Base-by-base conservation (phyloP, 2,113 vertebrate species). In the Ageneiosus marmoratus region DNA sequence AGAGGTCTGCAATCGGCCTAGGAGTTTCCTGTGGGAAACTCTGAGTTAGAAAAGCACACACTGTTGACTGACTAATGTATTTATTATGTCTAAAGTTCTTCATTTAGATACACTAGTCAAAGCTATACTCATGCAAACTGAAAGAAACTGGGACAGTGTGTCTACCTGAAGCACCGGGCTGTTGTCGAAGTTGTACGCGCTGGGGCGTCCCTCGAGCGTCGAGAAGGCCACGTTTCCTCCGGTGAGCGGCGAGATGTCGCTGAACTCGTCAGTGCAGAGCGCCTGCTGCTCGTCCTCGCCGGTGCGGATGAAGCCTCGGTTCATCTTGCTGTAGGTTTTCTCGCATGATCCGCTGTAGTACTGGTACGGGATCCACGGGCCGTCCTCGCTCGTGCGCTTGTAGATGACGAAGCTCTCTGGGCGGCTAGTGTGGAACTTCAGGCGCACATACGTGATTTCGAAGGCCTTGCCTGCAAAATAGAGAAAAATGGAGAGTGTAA, bases 341-440 rank as follows among this genome's bases (percentile, higher is more conserved):
- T 97, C 95, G 0, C 98, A 99, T 77, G 98, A 99, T 12, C 98
- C 96, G 0, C 98, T 99, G 93, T 99, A 99, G 91, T 97, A 98
- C 93, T 98, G 97, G 93, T 99, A 99, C 0, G 98, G 98, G 1
- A 93, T 84, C 98, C 98, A 99, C 0, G 96, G 94, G 1, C 96
- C 96, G 0, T 91, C 94, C 67, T 96, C 96, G 4, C 87, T 85
- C 0, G 93, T 95, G 27, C 98, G 96, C 89, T 99, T 99, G 93
- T 97, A 99, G 89, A 99, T 97, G 27, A 93, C 95, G 67, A 99
- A 99, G 89, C 98, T 99, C 93, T 99, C 98, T 0, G 98, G 98
- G 1, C 98, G 95, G 88, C 98, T 99, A 81, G 98, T 99, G 88
- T 99, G 97, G 89, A 99, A 99, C 93, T 99, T 99, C 5, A 99